These are phyloP conservation scores for Sphaeridia pumilis DNA, from an alignment of 2,888 invertebrate species.

Conservation along the genomic window DNA sequence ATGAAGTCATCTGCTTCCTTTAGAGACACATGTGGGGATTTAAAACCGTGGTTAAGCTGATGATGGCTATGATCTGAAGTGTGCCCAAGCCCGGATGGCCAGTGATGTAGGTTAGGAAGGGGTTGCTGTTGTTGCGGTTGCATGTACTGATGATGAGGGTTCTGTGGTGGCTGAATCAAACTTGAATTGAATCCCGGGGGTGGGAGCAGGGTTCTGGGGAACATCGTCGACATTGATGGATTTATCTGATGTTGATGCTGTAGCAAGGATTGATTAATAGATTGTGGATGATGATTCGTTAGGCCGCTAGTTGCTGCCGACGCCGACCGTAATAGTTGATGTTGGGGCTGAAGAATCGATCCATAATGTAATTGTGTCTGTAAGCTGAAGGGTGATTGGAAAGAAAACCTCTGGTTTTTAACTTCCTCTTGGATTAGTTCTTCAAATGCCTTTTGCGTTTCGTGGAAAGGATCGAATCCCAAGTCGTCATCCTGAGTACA, in stretches of 20 bases:
- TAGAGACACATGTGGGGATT: conserved; percentile 9
- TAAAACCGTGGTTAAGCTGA: conserved; percentile 12
- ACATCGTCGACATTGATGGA: conserved; percentile 6
- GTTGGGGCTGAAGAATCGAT: conserved; percentile 16
- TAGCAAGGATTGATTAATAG: not conserved
- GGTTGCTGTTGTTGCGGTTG: conserved; percentile 14
- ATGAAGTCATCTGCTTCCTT: conserved; percentile 56
- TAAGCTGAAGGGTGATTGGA: conserved; percentile 8
- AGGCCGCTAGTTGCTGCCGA: not conserved
- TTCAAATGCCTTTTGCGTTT: conserved; percentile 90
- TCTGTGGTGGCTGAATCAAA: conserved; percentile 5
- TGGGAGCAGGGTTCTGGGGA: conserved; percentile 13
- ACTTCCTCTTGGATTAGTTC: conserved; percentile 86
- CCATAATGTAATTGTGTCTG: too few species aligned
- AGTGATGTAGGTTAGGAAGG: conserved; percentile 9
- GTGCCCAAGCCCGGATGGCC: conserved; percentile 6
- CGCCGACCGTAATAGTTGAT: not conserved
- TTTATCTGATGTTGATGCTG: conserved; percentile 9
- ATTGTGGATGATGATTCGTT: conserved; percentile 2
- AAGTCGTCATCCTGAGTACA: conserved; percentile 15
- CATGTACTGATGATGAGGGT: too few species aligned
- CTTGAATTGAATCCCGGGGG: conserved; percentile 15
- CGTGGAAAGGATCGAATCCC: conserved; percentile 46
- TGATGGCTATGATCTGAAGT: conserved; percentile 11
- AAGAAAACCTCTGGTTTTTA: conserved; percentile 13